These are phyloP conservation scores for Gryllus longicercus DNA, from an alignment of 2,888 invertebrate genomes.

Conservation along the genomic window DNA sequence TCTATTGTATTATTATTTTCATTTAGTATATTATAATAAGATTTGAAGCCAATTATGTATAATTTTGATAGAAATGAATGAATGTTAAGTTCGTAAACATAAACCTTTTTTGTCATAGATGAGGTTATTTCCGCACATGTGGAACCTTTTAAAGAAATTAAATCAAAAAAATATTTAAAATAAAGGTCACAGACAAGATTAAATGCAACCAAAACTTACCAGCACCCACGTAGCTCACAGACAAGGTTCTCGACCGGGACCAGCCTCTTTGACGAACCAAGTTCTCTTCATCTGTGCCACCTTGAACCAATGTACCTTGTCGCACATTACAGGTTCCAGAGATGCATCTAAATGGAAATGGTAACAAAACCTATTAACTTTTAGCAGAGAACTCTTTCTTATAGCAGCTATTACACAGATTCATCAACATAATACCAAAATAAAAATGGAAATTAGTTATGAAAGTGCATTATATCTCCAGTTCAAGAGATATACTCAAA, in stretches of 20 bases:
- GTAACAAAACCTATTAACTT: constrained; percentile 47
- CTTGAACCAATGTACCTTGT: constrained; percentile 42
- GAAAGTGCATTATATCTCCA: no score
- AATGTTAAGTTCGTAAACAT: no score
- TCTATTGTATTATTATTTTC: no score
- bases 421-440: neutral
- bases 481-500: no score
- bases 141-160: no score
- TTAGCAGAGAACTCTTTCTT: constrained; percentile 51
- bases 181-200: no score
- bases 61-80: no score
- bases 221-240: constrained; percentile 70
- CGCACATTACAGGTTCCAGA: constrained; percentile 58
- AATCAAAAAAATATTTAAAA: no score
- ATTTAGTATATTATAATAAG: no score
- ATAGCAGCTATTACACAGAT: constrained; percentile 48
- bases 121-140: no score
- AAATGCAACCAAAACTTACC: constrained; percentile 24
- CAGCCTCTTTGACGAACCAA: constrained; percentile 68
- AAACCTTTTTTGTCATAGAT: no score
- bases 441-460: neutral
- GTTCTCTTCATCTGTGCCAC: constrained; percentile 56
- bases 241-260: constrained; percentile 85
- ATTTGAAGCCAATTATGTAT: no score
- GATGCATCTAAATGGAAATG: constrained; percentile 53